Conservation (phyloP, 2,888 invertebrate genomes). For the Notodonta dromedarius region DNA sequence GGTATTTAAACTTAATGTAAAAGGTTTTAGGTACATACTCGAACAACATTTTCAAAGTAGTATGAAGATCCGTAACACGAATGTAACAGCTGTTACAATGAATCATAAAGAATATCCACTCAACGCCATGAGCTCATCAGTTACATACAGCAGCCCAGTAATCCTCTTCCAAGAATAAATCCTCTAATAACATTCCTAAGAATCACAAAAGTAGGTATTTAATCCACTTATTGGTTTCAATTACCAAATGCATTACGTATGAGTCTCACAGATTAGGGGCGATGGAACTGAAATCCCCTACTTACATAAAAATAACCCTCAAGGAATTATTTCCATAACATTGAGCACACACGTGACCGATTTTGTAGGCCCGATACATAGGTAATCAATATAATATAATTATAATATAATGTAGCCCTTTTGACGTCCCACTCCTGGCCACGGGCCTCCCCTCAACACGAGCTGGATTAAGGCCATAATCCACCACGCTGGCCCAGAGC, state of each 20-base stretch:
- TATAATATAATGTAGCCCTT: no score
- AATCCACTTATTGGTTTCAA: constrained; percentile 22
- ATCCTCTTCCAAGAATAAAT: constrained; percentile 34
- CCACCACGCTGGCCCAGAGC: no score
- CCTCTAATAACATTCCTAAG: constrained; percentile 29
- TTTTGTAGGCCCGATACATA: neutral
- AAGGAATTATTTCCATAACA: neutral
- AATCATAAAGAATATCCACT: constrained; percentile 10
- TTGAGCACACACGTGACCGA: no score
- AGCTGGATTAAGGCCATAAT: no score
- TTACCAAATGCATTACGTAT: constrained; percentile 33
- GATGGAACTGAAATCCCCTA: constrained; percentile 18
- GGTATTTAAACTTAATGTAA: no score
- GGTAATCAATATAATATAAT: neutral
- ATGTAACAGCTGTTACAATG: constrained; percentile 2
- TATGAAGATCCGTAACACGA: no score
- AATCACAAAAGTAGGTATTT: constrained; percentile 10
- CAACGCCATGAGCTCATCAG: constrained; percentile 42
- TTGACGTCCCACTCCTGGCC: no score
- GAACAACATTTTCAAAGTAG: no score
- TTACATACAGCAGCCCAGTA: constrained; percentile 26
- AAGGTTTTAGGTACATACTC: no score
- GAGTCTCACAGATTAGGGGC: constrained; percentile 26
- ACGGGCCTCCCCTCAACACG: no score
- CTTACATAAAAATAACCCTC: neutral